Percentiles rank a stretch among this genome's conserved stretches.
Conservation (phyloP, 2,797 vertebrate species). For the Smutsia temminckii region DNA sequence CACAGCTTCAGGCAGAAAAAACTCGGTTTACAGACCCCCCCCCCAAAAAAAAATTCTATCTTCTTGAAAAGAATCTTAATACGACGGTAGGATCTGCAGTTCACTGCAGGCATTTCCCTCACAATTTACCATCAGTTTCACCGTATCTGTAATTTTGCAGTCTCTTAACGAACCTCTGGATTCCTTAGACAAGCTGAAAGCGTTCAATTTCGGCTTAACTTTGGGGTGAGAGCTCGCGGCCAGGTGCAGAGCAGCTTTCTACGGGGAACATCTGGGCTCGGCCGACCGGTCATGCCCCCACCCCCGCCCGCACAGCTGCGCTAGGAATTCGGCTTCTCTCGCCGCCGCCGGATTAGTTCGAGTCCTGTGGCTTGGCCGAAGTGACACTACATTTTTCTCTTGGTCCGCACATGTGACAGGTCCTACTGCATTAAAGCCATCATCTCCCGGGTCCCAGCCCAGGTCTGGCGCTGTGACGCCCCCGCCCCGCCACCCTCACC, state of each 20-base stretch:
- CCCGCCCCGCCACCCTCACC: background rate
- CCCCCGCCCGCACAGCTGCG: slow-evolving; percentile 11
- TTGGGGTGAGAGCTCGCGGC: background rate
- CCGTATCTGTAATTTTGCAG: slow-evolving; percentile 1
- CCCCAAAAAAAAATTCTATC: background rate
- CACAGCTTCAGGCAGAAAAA: background rate
- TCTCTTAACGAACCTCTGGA: background rate
- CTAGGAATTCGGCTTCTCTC: slow-evolving; percentile 5
- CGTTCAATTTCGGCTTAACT: background rate
- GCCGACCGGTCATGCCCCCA: background rate
- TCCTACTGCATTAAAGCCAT: slow-evolving; percentile 21
- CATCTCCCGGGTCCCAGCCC: background rate
- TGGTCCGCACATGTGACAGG: slow-evolving; percentile 24
- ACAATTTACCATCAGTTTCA: background rate
- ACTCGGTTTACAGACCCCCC: background rate
- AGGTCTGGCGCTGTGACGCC: background rate
- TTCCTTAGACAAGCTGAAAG: background rate
- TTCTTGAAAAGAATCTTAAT: slow-evolving; percentile 12
- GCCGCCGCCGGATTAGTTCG: slow-evolving; percentile 26
- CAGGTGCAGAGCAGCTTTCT: background rate
- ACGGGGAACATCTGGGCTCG: background rate
- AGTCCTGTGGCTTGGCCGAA: slow-evolving; percentile 42
- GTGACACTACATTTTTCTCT: slow-evolving; percentile 59
- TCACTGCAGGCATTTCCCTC: slow-evolving; percentile 69
- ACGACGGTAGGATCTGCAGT: slow-evolving; percentile 52